Evolutionary conservation across 2,888 invertebrate genomes (phyloP), one percentile per base, ranked within the genome.

Genomic region (Bhutanitis thaidina): DNA sequence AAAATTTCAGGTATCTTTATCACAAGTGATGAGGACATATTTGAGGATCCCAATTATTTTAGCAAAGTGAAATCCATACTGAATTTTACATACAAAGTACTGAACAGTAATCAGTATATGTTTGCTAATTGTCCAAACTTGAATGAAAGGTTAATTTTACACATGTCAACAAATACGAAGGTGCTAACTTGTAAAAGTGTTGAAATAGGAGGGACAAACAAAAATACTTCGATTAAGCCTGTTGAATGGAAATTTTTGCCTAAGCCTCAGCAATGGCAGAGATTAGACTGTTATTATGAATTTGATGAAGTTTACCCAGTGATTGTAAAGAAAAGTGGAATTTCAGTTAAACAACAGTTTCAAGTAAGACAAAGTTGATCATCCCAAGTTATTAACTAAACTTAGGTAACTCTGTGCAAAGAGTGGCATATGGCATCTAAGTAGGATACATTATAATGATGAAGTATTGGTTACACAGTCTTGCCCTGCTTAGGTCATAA

Each of bases 241-340:
- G 94, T 93, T 20, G 96, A 97, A 16, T 93, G 94, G 91, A 96
- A 95, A 71, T 94, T 94, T 70, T 87, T 93, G 60, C 85, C 93
- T 0, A 93, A 93, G 69, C 74, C 91, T 1, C 92, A 92, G 15
- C 93, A 92, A 57, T 97, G 96, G 96, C 91, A 93, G 60, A 91
- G 93, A 58, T 75, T 97, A 16, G 94, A 96, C 67, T 93, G 95
- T 58, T 92, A 92, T 62, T 93, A 95, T 68, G 93, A 94, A 62
- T 89, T 97, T 70, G 94, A 96, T 78, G 92, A 94, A 63, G 80
- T 93, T 10, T 94, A 95, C 71, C 93, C 94, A 45, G 92, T 96
- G 15, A 81, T 92, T 56, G 90, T 91, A 32, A 87, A 91, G 63
- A 90, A 92, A 55, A 87, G 84, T 77, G 90, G 92, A 38, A 91